Conservation (phyloP, 2,113 vertebrate species). For the Anhinga rufa region DNA sequence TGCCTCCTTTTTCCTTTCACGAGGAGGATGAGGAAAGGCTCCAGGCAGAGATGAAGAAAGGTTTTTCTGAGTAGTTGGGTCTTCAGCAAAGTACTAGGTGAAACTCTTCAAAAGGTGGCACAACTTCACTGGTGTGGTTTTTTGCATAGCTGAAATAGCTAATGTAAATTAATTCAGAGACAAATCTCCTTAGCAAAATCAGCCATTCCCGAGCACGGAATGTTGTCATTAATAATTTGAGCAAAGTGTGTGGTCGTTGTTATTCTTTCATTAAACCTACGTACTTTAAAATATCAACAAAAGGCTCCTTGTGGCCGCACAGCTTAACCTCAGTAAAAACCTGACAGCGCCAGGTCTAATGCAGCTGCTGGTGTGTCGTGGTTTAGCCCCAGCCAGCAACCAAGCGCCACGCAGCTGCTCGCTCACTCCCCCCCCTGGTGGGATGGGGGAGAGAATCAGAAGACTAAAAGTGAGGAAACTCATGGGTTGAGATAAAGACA, state of each 20-base stretch:
- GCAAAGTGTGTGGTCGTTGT: neutral
- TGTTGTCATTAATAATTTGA: neutral
- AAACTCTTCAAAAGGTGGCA: neutral
- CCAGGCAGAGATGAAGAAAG: neutral
- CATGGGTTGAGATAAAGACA: no score
- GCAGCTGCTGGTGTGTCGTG: neutral
- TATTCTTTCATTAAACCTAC: neutral
- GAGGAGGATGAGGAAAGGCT: neutral
- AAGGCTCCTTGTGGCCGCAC: conserved; percentile 4
- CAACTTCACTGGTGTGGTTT: neutral
- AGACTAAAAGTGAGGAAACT: no score
- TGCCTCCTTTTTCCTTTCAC: neutral
- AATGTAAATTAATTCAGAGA: neutral
- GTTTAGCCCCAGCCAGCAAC: no score
- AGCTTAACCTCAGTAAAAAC: neutral
- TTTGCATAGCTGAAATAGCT: neutral
- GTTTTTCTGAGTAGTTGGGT: neutral
- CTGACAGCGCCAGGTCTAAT: neutral
- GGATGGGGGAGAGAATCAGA: no score
- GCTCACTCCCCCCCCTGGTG: no score
- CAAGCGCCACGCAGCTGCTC: no score
- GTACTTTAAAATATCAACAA: neutral
- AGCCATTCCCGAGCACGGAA: neutral
- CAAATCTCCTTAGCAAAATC: neutral
- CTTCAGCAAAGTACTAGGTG: neutral